phyloP scores from a whole-genome alignment of 2,113 vertebrate species.

The Cardinalis cardinalis region DNA sequence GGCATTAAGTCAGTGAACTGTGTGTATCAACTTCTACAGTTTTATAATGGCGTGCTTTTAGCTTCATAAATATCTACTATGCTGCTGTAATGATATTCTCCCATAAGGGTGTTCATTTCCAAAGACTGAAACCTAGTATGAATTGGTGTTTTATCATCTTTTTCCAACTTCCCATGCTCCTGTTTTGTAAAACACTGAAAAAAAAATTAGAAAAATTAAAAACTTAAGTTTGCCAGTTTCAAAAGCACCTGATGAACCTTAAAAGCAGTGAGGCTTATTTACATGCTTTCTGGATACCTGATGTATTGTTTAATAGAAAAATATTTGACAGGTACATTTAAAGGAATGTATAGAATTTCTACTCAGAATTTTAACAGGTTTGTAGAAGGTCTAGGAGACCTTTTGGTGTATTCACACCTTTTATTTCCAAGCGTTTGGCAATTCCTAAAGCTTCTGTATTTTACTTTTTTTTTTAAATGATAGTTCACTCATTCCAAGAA shows the following conservation, averaged over 20 bases:
- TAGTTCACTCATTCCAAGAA: not conserved
- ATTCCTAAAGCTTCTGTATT: not conserved
- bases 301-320: not conserved
- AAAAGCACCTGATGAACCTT: not conserved
- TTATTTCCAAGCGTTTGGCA: not conserved
- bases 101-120: not conserved
- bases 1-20: not conserved
- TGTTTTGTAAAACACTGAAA: not conserved
- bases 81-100: not conserved
- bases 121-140: not conserved
- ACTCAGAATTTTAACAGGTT: not conserved
- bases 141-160: not conserved
- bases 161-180: not conserved
- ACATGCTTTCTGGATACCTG: not conserved
- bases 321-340: not conserved
- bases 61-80: not conserved
- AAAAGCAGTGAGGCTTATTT: not conserved
- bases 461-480: not conserved
- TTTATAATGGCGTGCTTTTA: not conserved
- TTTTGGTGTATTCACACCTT: not conserved
- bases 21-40: not conserved
- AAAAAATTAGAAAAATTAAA: not conserved
- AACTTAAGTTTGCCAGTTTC: not conserved
- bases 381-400: not conserved
- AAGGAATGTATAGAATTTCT: not conserved